phyloP scores from a whole-genome alignment of 2,797 vertebrate species.

The Alexandromys oeconomus region DNA sequence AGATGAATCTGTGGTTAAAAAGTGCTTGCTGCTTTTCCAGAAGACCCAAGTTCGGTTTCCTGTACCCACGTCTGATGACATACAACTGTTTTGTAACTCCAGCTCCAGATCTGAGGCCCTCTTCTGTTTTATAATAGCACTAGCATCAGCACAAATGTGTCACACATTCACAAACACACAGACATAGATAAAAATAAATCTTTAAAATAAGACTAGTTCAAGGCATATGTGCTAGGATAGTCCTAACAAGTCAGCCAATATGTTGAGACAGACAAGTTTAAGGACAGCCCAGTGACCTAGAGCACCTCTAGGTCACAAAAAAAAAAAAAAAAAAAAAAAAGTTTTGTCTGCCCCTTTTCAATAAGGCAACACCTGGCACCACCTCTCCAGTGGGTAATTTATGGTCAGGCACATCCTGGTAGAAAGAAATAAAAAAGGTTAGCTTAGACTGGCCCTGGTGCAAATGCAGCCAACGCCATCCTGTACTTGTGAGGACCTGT shows the following conservation, averaged over 20 bases:
- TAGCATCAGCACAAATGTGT: not conserved
- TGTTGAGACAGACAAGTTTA: not conserved
- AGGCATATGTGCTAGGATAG: not conserved
- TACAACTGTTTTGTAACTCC: not conserved
- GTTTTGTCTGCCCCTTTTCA: not conserved
- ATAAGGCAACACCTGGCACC: not conserved
- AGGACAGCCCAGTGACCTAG: not conserved
- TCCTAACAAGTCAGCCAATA: not conserved
- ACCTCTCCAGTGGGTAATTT: not conserved
- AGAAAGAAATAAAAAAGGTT: not conserved
- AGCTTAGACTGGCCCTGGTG: not conserved
- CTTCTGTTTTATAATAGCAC: not conserved
- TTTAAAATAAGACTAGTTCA: conserved; percentile 37
- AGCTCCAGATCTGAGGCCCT: not conserved
- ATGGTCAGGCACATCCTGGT: not conserved
- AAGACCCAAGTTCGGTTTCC: not conserved
- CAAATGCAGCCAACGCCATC: not conserved
- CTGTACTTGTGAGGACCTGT: not conserved
- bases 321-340: not conserved
- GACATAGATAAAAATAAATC: not conserved
- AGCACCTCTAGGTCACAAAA: not conserved
- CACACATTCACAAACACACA: not conserved
- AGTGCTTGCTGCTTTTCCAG: not conserved
- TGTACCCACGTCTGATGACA: not conserved
- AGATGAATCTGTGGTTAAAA: not conserved